Conservation (phyloP, 1,140 invertebrate genomes). For the Thereuonema tuberculata region DNA sequence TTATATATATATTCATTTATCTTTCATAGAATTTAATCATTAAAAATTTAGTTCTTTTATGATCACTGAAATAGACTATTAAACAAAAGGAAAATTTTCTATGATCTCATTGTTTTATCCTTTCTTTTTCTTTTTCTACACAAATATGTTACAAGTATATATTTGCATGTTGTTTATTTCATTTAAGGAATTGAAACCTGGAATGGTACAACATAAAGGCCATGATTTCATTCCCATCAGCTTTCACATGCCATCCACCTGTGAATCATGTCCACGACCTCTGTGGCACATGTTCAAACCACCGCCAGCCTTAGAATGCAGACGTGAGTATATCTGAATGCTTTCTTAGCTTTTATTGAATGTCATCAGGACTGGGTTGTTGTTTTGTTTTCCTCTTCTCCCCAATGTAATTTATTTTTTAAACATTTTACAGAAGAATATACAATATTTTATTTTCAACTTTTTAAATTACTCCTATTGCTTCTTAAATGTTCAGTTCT, state of each 20-base stretch:
- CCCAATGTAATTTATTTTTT: constrained; percentile 4
- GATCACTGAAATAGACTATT: too few relatives aligned
- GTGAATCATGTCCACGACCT: constrained; percentile 92
- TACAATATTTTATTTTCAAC: background rate
- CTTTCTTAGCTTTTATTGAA: too few relatives aligned
- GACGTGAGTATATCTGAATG: constrained; percentile 66
- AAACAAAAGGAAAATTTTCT: too few relatives aligned
- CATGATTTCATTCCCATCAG: constrained; percentile 93
- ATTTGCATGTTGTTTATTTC: constrained; percentile 10
- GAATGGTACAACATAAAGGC: constrained; percentile 74
- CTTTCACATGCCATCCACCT: constrained; percentile 95
- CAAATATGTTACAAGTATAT: too few relatives aligned
- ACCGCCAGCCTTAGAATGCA: constrained; percentile 89
- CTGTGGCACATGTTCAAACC: constrained; percentile 95
- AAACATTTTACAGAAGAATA: background rate
- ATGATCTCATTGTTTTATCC: too few relatives aligned
- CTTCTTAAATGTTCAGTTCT: too few relatives aligned
- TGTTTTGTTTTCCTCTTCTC: too few relatives aligned
- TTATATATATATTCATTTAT: too few relatives aligned
- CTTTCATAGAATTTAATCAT: too few relatives aligned
- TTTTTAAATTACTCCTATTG: background rate
- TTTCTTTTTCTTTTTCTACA: too few relatives aligned
- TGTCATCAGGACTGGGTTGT: too few relatives aligned
- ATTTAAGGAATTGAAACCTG: constrained; percentile 47
- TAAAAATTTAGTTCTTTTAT: too few relatives aligned